Evolutionary conservation across 2,888 invertebrate genomes (phyloP).

Genomic region (Philonicus albiceps): DNA sequence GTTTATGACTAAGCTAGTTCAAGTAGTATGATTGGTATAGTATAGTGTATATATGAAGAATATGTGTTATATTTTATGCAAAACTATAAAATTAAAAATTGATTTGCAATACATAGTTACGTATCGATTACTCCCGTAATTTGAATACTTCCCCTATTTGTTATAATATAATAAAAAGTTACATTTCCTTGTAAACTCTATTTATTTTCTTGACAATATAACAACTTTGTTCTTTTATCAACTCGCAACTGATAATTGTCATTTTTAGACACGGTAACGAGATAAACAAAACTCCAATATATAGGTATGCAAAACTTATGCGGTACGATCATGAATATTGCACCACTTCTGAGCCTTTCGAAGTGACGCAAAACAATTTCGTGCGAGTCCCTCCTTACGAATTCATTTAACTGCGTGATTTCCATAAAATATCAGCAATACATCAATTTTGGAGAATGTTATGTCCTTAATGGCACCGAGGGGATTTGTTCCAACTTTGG

Average conservation of each 20-base stretch:
- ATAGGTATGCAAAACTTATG: neutral
- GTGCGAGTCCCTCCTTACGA: neutral
- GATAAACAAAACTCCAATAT: neutral
- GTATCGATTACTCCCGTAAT: too few species aligned
- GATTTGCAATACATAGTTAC: too few species aligned
- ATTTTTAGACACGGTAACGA: neutral
- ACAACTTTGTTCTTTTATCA: neutral
- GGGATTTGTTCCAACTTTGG: neutral
- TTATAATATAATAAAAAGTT: neutral
- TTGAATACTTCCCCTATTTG: too few species aligned
- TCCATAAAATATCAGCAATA: conserved; percentile 18
- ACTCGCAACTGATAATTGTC: neutral
- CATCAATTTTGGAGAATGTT: conserved; percentile 14
- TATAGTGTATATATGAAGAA: too few species aligned
- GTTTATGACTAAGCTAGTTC: too few species aligned
- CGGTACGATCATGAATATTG: neutral
- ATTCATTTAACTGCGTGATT: neutral
- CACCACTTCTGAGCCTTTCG: neutral
- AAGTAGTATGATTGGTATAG: too few species aligned
- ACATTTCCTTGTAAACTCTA: neutral
- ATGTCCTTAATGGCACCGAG: neutral
- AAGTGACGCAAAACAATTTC: neutral
- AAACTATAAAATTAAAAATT: too few species aligned
- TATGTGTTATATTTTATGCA: too few species aligned
- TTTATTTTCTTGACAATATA: neutral